Evolutionary conservation across 92 coral and sea anemone species (phyloP), one percentile per base, ranked within the genome.

Genomic region (Paragorgia papillata): DNA sequence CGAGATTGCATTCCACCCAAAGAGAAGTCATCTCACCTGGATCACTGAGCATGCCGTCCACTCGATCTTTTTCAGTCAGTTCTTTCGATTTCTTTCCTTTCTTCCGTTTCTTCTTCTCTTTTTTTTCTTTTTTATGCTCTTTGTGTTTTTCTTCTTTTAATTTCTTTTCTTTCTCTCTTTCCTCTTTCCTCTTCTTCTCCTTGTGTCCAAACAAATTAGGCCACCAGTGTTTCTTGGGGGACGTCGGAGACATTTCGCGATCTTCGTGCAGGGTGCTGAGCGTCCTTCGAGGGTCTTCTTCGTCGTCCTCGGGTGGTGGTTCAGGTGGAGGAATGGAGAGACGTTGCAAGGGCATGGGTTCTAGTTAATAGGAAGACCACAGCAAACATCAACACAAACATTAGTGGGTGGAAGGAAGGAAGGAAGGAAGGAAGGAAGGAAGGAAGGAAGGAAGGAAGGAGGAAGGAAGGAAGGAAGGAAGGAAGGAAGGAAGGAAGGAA

Each of bases 181-280:
- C 78, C 12, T 71, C 78, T 27, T 71, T 71, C 29, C 19, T 54
- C 5, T 35, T 71, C 63, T 71, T 71, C 43, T 32, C 78, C 33
- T 71, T 71, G 41, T 44, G 75, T 27, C 78, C 78, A 50, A 71
- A 71, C 1, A 71, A 8, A 9, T 53, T 7, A 19, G 78, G 31
- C 75, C 75, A 68, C 3, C 19, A 39, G 53, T 33, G 40, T 31
- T 54, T 71, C 2, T 21, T 31, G 48, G 78, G 78, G 31, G 78
- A 71, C 12, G 78, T 71, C 2, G 78, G 78, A 48, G 78, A 71
- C 30, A 71, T 2, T 31, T 18, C 64, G n/a, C 78, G 78, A 58
- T 71, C 78, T 37, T 71, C 78, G 50, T 71, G 78, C 0, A 71
- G 31, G 31, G 78, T 71, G 17, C 64, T 17, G 31, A 71, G 78